Evolutionary conservation across 2,113 vertebrate species (phyloP), one percentile per base, ranked within the genome.

Genomic region (Chelonoidis abingdonii): DNA sequence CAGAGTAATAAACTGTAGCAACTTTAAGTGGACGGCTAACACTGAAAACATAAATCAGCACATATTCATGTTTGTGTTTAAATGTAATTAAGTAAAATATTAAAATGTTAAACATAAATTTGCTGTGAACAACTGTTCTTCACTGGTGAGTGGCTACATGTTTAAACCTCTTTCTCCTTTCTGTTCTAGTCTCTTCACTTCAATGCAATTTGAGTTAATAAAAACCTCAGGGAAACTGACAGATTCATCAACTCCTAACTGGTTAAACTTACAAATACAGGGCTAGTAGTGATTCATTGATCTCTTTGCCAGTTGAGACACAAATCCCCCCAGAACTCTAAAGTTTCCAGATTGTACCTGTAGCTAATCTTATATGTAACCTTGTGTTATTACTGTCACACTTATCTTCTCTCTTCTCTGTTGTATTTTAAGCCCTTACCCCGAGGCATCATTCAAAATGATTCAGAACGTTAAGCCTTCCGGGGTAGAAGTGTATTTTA

Each of bases 1-100:
- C 87, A 97, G 95, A 95, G 96, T 94, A 97, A 91, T 94, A 90
- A 93, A 92, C 90, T 95, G 95, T 95, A 95, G 89, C 90, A 21
- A 72, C 96, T 94, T 88, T 94, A 94, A 83, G 44, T 88, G 57
- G 90, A 95, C 88, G 89, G 85, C 69, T 83, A 92, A 90, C 83
- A 90, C 80, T 25, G 84, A 91, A 76, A 4, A 31, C 83, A 95
- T 94, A 96, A 93, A 93, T 89, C 89, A 54, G 83, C 93, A 95
- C 62, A 93, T 78, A 53, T 82, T 78, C 56, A 81, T 83, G 84
- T 80, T 17, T 65, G 59, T 65, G 29, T 65, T 65, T 82, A 84
- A 88, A 59, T 87, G 88, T 79, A 96, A 90, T 0, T 5, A 16
- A 96, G 83, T 91, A 76, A 93, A 94, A 83, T 89, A 44, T 5